Evolutionary conservation across 2,888 invertebrate genomes (phyloP).

Genomic region (Drosophila fungiperda): DNA sequence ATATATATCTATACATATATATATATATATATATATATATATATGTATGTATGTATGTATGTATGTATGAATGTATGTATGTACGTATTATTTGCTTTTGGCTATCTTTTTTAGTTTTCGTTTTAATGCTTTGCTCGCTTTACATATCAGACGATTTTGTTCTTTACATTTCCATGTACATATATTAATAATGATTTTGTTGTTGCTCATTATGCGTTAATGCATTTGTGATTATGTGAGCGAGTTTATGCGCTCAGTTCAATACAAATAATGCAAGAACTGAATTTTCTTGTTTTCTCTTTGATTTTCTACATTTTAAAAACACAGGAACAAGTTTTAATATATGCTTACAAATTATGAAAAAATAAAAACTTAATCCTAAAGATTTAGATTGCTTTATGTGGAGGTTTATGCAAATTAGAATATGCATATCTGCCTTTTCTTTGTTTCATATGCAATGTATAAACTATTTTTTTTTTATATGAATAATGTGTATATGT

Average conservation of each 20-base stretch:
- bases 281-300: slow-evolving; percentile 33
- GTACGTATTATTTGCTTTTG: neutral
- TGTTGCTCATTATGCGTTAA: slow-evolving; percentile 4
- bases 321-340: slow-evolving; percentile 77
- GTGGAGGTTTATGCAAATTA: slow-evolving; percentile 25
- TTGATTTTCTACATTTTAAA: slow-evolving; percentile 57
- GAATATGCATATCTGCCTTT: slow-evolving; percentile 26
- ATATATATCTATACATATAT: slow-evolving; percentile 2
- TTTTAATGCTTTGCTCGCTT: neutral
- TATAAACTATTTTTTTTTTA: slow-evolving; percentile 55
- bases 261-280: slow-evolving; percentile 42
- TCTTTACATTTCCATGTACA: neutral
- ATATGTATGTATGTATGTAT: neutral
- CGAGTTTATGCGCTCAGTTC: slow-evolving; percentile 10
- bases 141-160: neutral
- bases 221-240: slow-evolving; percentile 15
- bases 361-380: slow-evolving; percentile 37
- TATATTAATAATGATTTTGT: slow-evolving; percentile 15
- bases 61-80: neutral
- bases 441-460: slow-evolving; percentile 58
- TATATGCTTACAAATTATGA: slow-evolving; percentile 43
- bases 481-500: slow-evolving; percentile 38
- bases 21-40: neutral
- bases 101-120: neutral
- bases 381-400: slow-evolving; percentile 29